Base-by-base conservation (phyloP, 2,888 invertebrate species). In the Nomada ferruginata region DNA sequence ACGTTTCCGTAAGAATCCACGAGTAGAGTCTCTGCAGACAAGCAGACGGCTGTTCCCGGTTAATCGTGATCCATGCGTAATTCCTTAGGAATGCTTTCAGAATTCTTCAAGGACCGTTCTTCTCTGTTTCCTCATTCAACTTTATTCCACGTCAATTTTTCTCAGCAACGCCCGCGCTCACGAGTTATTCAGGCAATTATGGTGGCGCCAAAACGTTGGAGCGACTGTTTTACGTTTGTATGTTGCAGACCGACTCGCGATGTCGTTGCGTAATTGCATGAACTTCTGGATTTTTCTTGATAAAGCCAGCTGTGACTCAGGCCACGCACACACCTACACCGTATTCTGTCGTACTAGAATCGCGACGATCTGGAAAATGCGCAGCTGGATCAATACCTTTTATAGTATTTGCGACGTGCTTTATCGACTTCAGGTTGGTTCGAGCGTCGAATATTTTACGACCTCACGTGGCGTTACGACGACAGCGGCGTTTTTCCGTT, bases 371-470 rank as follows among this genome's bases (percentile, higher is more conserved):
- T 66, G 60, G 47, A 50, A 50, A 63, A 53, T 20, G 10, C 23
- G 60, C 26, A 26, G 18, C 5, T 13, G n/a, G 44, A 79, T 71
- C 71, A 44, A 79, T 79, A 72, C 53, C 13, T 59, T 15, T 80
- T 72, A 52, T 52, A 61, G 60, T 65, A 68, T 69, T 57, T 69
- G 47, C 42, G 20, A 60, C 36, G 20, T 15, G 26, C 1, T 15
- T 59, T 18, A 69, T 79, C 57, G 68, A 73, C 64, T 69, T 23
- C 15, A 15, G 15, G 50, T 50, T 57, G n/a, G 15, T 13, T 20
- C 10, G 61, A 7, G 11, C 20, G n/a, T 59, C 64, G 69, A 26
- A 60, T 52, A 29, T 66, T 72, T 29, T 26, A 29, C 20, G 15
- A 77, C 60, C 77, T 77, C 64, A 36, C 57, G 59, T 52, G 23